Evolutionary conservation across 2,113 vertebrate genomes (phyloP).

Genomic region (Podarcis cretensis): DNA sequence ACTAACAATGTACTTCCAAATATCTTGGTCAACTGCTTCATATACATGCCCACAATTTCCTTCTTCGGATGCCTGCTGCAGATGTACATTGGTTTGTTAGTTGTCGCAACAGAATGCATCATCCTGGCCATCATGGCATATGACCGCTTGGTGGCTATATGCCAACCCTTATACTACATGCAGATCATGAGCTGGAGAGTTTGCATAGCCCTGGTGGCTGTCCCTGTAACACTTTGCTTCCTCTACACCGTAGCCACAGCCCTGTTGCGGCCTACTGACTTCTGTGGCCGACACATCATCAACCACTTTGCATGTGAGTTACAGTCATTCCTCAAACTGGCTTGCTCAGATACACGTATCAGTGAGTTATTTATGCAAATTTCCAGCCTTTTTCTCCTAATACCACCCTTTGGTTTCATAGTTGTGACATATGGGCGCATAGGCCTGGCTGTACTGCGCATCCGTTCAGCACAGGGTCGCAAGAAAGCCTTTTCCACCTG

Average conservation of each 20-base stretch:
- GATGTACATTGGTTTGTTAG: conserved; percentile 55
- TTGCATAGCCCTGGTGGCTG: conserved; percentile 6
- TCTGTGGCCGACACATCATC: conserved; percentile 38
- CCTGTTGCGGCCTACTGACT: conserved; percentile 7
- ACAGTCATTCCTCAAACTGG: conserved; percentile 38
- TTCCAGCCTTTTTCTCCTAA: conserved; percentile 22
- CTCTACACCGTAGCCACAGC: conserved; percentile 10
- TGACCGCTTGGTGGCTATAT: conserved; percentile 34
- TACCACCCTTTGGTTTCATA: conserved; percentile 43
- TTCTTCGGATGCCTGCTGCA: conserved; percentile 51
- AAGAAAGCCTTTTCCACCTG: conserved; percentile 44
- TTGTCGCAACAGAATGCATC: conserved; percentile 46
- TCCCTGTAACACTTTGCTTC: conserved; percentile 9
- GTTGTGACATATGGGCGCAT: conserved; percentile 25
- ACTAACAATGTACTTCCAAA: conserved; percentile 49
- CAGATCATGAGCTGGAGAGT: conserved; percentile 34
- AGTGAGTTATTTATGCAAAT: conserved; percentile 37
- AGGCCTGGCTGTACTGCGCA: conserved; percentile 1
- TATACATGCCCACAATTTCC: conserved; percentile 38
- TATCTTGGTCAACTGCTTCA: conserved; percentile 50
- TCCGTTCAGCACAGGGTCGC: conserved; percentile 20
- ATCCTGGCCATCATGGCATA: conserved; percentile 54
- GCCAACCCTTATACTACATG: conserved; percentile 32
- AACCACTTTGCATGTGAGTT: conserved; percentile 52
- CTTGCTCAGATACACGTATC: conserved; percentile 23